These are phyloP conservation scores for Paradoxurus hermaphroditus DNA, from an alignment of 2,113 vertebrate genomes.

Conservation along the genomic window DNA sequence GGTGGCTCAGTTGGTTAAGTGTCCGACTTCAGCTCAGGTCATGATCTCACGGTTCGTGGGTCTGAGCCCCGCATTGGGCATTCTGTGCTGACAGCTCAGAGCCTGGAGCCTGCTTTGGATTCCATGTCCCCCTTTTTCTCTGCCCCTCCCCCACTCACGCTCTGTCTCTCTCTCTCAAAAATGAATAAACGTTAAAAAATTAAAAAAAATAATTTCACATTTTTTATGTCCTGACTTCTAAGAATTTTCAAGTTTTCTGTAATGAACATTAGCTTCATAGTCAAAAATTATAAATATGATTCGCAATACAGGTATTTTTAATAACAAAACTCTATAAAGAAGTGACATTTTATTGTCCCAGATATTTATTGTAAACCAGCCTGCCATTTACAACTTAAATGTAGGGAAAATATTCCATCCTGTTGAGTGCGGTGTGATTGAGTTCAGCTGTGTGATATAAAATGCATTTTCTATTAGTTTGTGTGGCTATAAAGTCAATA, in stretches of 20 bases:
- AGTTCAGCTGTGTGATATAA: conserved; percentile 72
- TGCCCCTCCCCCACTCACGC: no score
- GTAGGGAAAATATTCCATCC: conserved; percentile 70
- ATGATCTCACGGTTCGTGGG: no score
- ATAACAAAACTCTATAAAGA: conserved; percentile 44
- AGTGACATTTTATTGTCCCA: conserved; percentile 63
- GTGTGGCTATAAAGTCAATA: conserved; percentile 72
- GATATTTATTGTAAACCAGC: conserved; percentile 74
- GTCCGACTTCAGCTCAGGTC: no score
- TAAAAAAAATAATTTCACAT: not conserved
- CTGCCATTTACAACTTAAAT: conserved; percentile 75
- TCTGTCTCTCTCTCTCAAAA: no score
- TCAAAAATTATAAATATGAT: conserved; percentile 52
- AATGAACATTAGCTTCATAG: conserved; percentile 25
- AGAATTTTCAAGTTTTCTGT: conserved; percentile 14
- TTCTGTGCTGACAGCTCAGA: no score
- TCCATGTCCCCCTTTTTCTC: no score
- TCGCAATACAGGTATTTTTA: conserved; percentile 29
- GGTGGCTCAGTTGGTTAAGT: no score
- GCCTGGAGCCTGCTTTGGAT: no score
- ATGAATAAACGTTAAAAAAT: no score
- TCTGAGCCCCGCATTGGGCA: no score
- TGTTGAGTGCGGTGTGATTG: conserved; percentile 60
- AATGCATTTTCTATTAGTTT: conserved; percentile 75
- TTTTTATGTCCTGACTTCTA: not conserved